Evolutionary conservation across 2,888 invertebrate genomes (phyloP), one percentile per base, ranked within the genome.

Genomic region (Platycheirus rosarum): DNA sequence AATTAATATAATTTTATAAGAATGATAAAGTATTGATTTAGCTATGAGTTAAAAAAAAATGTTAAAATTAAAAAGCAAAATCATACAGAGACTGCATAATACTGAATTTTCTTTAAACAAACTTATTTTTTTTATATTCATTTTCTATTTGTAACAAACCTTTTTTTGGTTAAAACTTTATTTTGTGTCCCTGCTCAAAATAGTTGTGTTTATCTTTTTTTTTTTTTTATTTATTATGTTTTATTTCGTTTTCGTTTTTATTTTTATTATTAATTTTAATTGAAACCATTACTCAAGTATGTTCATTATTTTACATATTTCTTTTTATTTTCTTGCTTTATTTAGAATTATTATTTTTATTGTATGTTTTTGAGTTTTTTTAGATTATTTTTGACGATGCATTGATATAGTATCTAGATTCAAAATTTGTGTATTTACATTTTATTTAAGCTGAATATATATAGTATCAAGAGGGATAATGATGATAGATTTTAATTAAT

Each of bases 161-260:
- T 65, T 37, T 66, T 53, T 48, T 71, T 70, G 29, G 75, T 82
- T 48, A 63, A 60, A 60, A 77, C 75, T 71, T 84, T 76, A 75
- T 84, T 73, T 86, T 85, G 78, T 70, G 85, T 86, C 85, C 85
- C 85, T 86, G 85, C 85, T 84, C 80, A 85, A 73, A 85, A 84
- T 75, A 85, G 69, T 78, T 70, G 65, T 82, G 42, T 65, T 63
- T 75, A 46, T 26, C 42, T 70, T 66, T 57, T 66, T 57, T 53
- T 46, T 55, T 40, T 4, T 48, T 68, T 53, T 57, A 18, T 20
- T 35, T 73, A 9, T 14, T 66, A 32, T 55, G 20, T 57, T 29
- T 74, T 53, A 49, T 69, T 78, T 55, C 44, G 62, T 84, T 62
- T 77, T 77, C 65, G 69, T 68, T 65, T 80, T 66, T 84, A 76